Percentiles rank a stretch among this genome's conserved stretches.
These are phyloP conservation scores for Emydoidea blandingii DNA, from an alignment of 2,797 vertebrate species.

Conservation along the genomic window DNA sequence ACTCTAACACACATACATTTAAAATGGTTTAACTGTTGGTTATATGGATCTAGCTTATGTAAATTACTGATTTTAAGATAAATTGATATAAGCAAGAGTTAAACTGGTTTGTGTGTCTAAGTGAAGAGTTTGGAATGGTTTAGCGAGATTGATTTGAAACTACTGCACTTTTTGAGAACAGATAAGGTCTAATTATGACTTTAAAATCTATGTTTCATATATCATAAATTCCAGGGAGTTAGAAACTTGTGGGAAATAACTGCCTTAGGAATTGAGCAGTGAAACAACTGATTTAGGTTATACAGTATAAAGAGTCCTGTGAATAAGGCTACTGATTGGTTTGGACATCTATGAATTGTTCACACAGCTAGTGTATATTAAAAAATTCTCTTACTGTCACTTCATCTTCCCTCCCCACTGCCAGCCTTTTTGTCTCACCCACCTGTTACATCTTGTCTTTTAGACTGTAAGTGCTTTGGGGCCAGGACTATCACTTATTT, in stretches of 20 bases:
- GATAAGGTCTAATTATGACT: too few species aligned
- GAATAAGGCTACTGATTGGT: accelerated
- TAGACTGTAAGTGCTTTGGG: not conserved
- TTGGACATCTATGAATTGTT: not conserved
- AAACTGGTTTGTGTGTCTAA: not conserved
- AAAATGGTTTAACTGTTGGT: not conserved
- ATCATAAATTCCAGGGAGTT: not conserved
- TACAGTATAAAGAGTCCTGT: not conserved
- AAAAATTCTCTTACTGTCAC: not conserved
- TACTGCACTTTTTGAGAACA: too few species aligned
- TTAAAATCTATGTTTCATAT: too few species aligned
- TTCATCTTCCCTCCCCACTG: not conserved
- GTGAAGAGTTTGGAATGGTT: not conserved
- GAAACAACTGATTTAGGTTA: not conserved
- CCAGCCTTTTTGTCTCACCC: not conserved
- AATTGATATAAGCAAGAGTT: not conserved
- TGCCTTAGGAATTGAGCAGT: accelerated
- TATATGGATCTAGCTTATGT: not conserved
- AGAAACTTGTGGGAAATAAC: not conserved
- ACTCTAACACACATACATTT: not conserved
- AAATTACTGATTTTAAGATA: not conserved
- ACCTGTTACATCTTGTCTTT: not conserved
- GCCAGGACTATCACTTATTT: not conserved
- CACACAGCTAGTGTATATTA: not conserved
- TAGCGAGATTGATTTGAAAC: not conserved